Base-by-base conservation (phyloP, 2,113 vertebrate genomes). In the Phycodurus eques region DNA sequence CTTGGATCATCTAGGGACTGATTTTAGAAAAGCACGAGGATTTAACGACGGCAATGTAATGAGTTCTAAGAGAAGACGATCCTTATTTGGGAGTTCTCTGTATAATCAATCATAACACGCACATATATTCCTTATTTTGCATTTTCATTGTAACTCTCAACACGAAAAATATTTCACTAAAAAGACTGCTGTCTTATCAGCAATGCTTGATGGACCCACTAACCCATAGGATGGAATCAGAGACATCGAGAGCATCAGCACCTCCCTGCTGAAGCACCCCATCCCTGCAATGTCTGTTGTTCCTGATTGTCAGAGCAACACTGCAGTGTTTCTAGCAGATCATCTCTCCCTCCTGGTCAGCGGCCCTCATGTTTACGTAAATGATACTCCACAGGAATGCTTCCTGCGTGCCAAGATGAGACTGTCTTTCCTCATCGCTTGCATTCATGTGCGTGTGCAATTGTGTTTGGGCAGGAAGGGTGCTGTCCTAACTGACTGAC, bases 331-430 rank as follows among this genome's bases (percentile, higher is more conserved):
- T 89, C 88, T 88, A 90, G 89, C 89, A 85, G 87, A 89, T 89
- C 82, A 87, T 87, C 87, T 89, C 83, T 85, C 87, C 87, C 80
- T 84, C 72, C 79, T 90, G 79, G 86, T 91, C 90, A 85, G 86
- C 80, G 72, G 85, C 85, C 88, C 89, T 89, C 86, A 87, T 90
- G 89, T 91, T 91, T 91, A 90, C 90, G 90, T 90, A 91, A 89
- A 90, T 90, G 88, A 91, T 90, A 87, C 85, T 90, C 89, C 78
- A 72, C 87, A 87, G 88, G 89, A 91, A 91, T 90, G 88, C 89
- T 83, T 87, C 81, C 77, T 83, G 86, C 86, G 84, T 88, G 89
- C 90, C 90, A 90, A 90, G 77, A 90, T 88, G 87, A 87, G 87
- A 87, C 89, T 90, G 89, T 89, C 87, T 89, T 89, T 88, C 86